Base-by-base conservation (phyloP, 2,797 vertebrate species). In the Aphelocoma californica region DNA sequence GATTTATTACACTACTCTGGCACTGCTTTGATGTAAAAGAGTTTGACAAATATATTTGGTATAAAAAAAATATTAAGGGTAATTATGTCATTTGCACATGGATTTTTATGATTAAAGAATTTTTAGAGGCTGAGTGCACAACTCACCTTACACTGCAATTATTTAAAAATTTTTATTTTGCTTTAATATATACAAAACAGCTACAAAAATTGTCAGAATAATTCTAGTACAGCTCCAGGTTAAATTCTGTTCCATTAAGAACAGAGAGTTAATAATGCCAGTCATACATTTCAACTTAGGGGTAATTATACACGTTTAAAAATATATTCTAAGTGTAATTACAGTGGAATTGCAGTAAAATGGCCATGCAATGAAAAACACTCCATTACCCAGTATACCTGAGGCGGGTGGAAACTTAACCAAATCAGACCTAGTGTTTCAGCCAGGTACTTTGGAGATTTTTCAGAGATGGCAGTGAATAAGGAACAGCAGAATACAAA, bases 41-140 rank as follows among this genome's bases (percentile, higher is more conserved):
- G 34, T 91, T 92, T 91, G 75, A 92, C 69, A 95, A 96, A 93
- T 88, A 82, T 45, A 71, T 92, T 89, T 86, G 14, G 14, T 80
- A 60, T 60, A 47, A 89, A 31, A 44, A 25, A 2, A 20, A 57
- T 25, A 79, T 72, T 96, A 95, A 51, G 17, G 20, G 9, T 58
- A 92, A 94, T 95, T 94, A 88, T 70, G 45, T 64, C 13, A 88
- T 93, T 86, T 93, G 57, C 31, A 38, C 31, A 18, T 58, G 31
- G 23, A 75, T 61, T 88, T 86, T 88, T 61, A n/a, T 91, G 51
- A 88, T 79, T 65, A 81, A 81, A 62, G 4, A 56, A 26, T 60
- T 60, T 94, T 96, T 94, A 86, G 62, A 72, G 31, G 77, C 12
- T 45, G 20, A 25, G 12, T 58, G 47, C 17, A 42, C 17, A 86